Evolutionary conservation across 92 coral and sea anemone genomes (phyloP), one percentile per base, ranked within the genome.

Genomic region (Phenganax marumi): DNA sequence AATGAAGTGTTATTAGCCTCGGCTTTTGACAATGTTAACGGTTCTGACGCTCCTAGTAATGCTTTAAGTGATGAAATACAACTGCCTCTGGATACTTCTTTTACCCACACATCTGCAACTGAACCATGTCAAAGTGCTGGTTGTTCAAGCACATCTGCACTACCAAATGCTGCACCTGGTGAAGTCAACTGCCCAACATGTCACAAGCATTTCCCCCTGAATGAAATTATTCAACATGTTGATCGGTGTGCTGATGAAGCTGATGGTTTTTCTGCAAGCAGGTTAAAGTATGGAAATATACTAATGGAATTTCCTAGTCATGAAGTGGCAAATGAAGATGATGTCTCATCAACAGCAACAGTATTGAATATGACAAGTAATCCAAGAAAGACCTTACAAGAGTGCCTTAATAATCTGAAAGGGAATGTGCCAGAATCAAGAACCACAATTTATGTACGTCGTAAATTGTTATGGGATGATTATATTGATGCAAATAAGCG

Each of bases 101-200:
- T 33, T 33, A 2, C 43, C 2, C 43, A 33, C 43, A 33, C 43
- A 33, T 33, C 43, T 33, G 43, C 43, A 33, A 33, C 43, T 33
- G 43, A 33, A 33, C 43, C 43, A 33, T 33, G 43, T 33, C 43
- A 33, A 33, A 33, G 3, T 33, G 43, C 43, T 33, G 43, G 43
- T 33, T 33, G 43, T 33, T 33, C 43, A 33, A 33, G 43, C 43
- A 33, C 43, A 8, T 19, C 16, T 13, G 63, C 17, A 56, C 17
- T 23, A 65, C 18, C 23, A 17, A 65, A 19, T 65, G 17, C 63
- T 56, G 17, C 16, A 19, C 16, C 17, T 56, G 17, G 21, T 2
- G 17, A 56, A 19, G 8, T 56, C 71, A 65, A 65, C 22, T 65
- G 71, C 43, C 71, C 71, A 13, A 65, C 71, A 65, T 65, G 71